A percentile compares a stretch with the other conserved stretches of the same genome.
Evolutionary conservation across 1,140 invertebrate species (phyloP).

Genomic region (Brachionus paranguensis): DNA sequence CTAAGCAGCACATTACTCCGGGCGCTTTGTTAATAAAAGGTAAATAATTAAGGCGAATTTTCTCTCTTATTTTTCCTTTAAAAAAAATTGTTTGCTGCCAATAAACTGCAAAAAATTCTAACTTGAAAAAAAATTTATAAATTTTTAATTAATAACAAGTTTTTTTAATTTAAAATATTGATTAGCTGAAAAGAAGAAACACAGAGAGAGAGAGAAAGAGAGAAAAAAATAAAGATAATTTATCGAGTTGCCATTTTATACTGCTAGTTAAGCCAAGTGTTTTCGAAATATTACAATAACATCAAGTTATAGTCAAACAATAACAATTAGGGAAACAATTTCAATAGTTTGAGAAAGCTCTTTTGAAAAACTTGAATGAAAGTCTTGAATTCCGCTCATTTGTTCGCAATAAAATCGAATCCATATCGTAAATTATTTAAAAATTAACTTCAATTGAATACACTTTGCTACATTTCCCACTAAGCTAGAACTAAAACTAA

Average conservation of each 20-base stretch:
- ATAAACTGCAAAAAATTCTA: background rate
- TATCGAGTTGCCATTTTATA: background rate
- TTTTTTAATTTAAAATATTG: conserved; percentile 11
- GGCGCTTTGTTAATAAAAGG: background rate
- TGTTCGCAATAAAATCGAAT: conserved; percentile 4
- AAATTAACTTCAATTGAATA: conserved; percentile 14
- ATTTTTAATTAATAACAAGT: conserved; percentile 24
- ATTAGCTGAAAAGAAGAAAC: background rate
- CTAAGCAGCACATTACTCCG: background rate
- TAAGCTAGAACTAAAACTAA: background rate
- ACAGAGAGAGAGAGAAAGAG: background rate
- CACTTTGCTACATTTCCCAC: background rate
- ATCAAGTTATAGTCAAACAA: background rate
- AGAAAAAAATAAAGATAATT: background rate
- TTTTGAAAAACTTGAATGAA: conserved; percentile 7
- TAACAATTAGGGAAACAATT: conserved; percentile 4
- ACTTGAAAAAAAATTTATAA: conserved; percentile 23
- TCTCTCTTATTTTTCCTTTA: background rate
- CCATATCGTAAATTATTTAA: background rate
- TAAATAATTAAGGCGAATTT: background rate
- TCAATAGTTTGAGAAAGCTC: background rate
- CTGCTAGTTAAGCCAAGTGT: background rate
- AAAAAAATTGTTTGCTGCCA: background rate
- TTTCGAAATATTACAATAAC: conserved; percentile 22
- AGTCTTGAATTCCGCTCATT: conserved; percentile 27